Evolutionary conservation across 2,888 invertebrate genomes (phyloP), one percentile per base, ranked within the genome.

Genomic region (Schizaphis graminum): DNA sequence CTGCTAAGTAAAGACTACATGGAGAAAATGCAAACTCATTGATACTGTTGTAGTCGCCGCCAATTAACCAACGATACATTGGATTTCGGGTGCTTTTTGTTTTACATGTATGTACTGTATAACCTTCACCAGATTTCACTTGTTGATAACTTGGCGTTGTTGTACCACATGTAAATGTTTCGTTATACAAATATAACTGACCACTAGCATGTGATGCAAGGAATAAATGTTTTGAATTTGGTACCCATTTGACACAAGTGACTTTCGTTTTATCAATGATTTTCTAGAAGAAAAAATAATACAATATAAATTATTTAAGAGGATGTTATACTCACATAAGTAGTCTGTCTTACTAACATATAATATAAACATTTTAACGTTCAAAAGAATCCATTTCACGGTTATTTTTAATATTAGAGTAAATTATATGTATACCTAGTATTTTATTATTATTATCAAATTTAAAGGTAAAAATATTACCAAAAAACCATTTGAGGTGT

Each of bases 11-110:
- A 94, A 98, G 97, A 77, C 98, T 98, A 96, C 98, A 98, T 0
- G 99, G 99, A 88, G 99, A 99, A 96, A 99, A 99, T 94, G 98
- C 98, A 96, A 99, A 98, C 96, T 99, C 99, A 96, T 99, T 99
- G 95, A 99, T 98, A 95, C 97, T 97, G 96, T 97, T 97, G 95
- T 98, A 97, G 94, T 98, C 98, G 57, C 97, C 97, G 91, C 98
- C 98, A 95, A 98, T 97, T 93, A 98, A 97, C 98, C 98, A 98
- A 96, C 98, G 97, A 95, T 98, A 98, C n/a, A 99, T 96, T 0
- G 99, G 99, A 96, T 99, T 99, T 94, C 99, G 97, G 0, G 99
- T 98, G 94, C 98, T 98, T 96, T 99, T 99, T 35, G 99, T 98
- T 96, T 99, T 98, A 96, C 99, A 99, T 28, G 99, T 99, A 96